A percentile compares a stretch with the other conserved stretches of the same genome.
Evolutionary conservation across 2,797 vertebrate species (phyloP).

Genomic region (Acestrorhynchus altus): DNA sequence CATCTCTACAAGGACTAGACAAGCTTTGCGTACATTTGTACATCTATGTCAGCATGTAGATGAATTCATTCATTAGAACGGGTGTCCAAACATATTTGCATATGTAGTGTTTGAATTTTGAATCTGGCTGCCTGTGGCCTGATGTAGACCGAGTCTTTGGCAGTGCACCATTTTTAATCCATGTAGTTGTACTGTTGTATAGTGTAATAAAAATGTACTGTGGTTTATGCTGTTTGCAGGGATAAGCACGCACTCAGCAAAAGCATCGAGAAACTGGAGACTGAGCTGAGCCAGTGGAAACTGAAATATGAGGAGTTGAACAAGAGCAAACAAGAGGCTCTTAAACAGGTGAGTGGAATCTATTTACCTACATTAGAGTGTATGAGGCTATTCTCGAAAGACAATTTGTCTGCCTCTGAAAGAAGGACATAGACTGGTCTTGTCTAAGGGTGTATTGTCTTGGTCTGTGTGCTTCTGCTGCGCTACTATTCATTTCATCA

Average conservation of each 20-base stretch:
- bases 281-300: slow-evolving; percentile 93
- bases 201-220: background rate
- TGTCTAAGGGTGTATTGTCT: too few species aligned
- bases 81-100: too few species aligned
- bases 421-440: background rate
- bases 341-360: slow-evolving; percentile 87
- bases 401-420: background rate
- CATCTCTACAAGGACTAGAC: too few species aligned
- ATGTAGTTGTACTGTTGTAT: background rate
- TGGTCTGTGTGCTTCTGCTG: too few species aligned
- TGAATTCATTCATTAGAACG: too few species aligned
- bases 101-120: too few species aligned
- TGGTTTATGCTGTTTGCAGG: slow-evolving; percentile 70
- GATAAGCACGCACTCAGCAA: slow-evolving; percentile 91
- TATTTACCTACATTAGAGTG: background rate
- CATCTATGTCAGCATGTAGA: too few species aligned
- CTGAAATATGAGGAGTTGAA: slow-evolving; percentile 93
- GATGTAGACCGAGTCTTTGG: too few species aligned
- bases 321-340: slow-evolving; percentile 92
- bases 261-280: slow-evolving; percentile 93
- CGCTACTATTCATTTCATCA: too few species aligned
- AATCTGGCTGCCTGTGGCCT: too few species aligned
- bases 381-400: background rate
- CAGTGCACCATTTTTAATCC: too few species aligned
- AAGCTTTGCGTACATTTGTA: too few species aligned